Conservation (phyloP, 2,797 vertebrate species). For the Apogon talboti region DNA sequence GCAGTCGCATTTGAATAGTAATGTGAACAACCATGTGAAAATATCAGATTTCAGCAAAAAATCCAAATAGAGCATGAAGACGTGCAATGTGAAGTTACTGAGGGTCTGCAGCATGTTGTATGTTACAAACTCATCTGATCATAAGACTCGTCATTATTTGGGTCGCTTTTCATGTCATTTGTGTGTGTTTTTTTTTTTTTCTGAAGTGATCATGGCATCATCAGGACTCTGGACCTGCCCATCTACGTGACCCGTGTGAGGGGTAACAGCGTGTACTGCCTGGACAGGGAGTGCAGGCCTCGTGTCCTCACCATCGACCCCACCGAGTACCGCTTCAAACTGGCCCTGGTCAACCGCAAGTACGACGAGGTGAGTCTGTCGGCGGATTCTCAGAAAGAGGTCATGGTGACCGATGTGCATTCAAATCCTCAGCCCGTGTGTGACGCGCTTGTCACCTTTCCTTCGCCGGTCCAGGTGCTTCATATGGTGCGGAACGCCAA, state of each 20-base stretch:
- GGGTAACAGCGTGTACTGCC: constrained; percentile 95
- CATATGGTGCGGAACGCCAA: constrained; percentile 98
- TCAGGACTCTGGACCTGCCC: constrained; percentile 96
- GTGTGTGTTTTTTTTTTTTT: background rate
- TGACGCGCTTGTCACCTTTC: background rate
- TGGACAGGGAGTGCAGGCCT: constrained; percentile 95
- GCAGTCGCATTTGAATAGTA: no score
- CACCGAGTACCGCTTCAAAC: constrained; percentile 96
- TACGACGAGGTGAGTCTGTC: constrained; percentile 90
- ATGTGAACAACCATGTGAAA: no score
- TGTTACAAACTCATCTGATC: no score
- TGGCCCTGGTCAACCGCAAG: constrained; percentile 95
- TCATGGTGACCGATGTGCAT: background rate
- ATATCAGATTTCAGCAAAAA: no score
- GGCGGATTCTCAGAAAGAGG: no score
- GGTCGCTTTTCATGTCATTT: background rate
- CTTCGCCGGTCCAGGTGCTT: constrained; percentile 84
- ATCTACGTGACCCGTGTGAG: constrained; percentile 96
- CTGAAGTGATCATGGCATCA: constrained; percentile 94
- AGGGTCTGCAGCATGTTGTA: no score
- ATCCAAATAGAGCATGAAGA: no score
- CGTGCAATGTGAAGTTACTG: no score
- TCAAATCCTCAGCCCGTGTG: no score
- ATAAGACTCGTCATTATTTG: no score
- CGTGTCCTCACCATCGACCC: constrained; percentile 96